phyloP scores from a whole-genome alignment of 2,888 invertebrate genomes.

The Crepidodera aurea region DNA sequence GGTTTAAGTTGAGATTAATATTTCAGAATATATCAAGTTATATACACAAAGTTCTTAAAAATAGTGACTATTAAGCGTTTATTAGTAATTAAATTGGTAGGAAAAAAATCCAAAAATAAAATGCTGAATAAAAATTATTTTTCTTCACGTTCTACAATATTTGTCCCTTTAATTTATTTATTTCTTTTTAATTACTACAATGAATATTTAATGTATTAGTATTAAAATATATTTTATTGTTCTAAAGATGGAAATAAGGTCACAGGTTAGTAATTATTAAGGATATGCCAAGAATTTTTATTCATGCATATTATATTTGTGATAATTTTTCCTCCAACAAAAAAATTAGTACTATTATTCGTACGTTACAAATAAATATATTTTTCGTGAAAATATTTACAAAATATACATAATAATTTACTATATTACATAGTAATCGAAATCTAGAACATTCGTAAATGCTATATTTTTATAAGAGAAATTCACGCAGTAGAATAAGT shows the following conservation, averaged over 20 bases:
- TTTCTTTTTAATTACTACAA: too few species aligned
- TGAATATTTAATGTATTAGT: too few species aligned
- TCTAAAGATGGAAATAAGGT: too few species aligned
- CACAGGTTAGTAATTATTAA: too few species aligned
- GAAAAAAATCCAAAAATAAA: conserved; percentile 19
- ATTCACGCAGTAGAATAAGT: conserved; percentile 45
- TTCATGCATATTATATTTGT: background rate
- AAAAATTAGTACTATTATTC: conserved; percentile 41
- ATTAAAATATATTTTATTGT: too few species aligned
- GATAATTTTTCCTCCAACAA: background rate
- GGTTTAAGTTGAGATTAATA: background rate
- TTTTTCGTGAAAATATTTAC: conserved; percentile 50
- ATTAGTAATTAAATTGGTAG: conserved; percentile 43
- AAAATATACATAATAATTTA: conserved; percentile 53
- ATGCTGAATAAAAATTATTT: background rate
- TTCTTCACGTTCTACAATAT: too few species aligned
- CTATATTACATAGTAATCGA: conserved; percentile 49
- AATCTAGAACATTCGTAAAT: conserved; percentile 43
- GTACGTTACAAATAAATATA: conserved; percentile 52
- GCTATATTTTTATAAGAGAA: conserved; percentile 39
- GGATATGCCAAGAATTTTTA: too few species aligned
- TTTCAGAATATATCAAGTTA: background rate
- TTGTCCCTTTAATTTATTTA: too few species aligned
- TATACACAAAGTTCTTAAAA: conserved; percentile 55
- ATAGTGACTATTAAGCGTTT: conserved; percentile 61